These are phyloP conservation scores for Drosophila bocqueti DNA, from an alignment of 1,140 invertebrate genomes.

Conservation along the genomic window DNA sequence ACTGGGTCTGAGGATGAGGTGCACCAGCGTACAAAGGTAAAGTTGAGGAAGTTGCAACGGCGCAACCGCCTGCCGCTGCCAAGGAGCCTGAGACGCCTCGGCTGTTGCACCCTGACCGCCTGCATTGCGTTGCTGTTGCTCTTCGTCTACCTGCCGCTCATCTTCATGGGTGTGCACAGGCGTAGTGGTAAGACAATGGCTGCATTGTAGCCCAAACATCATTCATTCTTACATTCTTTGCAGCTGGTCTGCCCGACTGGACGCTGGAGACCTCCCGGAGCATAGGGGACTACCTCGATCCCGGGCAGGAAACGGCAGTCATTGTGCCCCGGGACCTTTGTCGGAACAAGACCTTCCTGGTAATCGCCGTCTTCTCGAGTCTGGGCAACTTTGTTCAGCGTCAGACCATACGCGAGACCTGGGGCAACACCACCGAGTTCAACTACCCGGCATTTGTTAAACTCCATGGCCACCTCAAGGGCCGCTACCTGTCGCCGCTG, in stretches of 20 bases:
- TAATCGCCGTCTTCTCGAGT: slow-evolving; percentile 91
- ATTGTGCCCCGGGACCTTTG: slow-evolving; percentile 88
- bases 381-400: slow-evolving; percentile 88
- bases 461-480: slow-evolving; percentile 65
- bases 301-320: slow-evolving; percentile 89
- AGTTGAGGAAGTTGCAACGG: slow-evolving; percentile 30
- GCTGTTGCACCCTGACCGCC: slow-evolving; percentile 30
- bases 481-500: slow-evolving; percentile 57
- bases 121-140: slow-evolving; percentile 33
- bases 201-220: neutral
- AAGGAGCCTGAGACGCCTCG: slow-evolving; percentile 38
- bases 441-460: slow-evolving; percentile 86
- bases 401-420: slow-evolving; percentile 91
- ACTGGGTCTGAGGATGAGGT: slow-evolving; percentile 46
- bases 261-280: slow-evolving; percentile 90
- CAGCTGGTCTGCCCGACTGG: slow-evolving; percentile 87
- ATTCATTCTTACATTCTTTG: neutral
- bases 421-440: slow-evolving; percentile 88
- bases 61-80: slow-evolving; percentile 44
- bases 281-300: slow-evolving; percentile 89
- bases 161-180: slow-evolving; percentile 57
- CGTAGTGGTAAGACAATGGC: slow-evolving; percentile 45
- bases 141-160: slow-evolving; percentile 57
- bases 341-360: slow-evolving; percentile 86
- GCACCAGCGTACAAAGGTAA: slow-evolving; percentile 20